Conservation (phyloP, 2,888 invertebrate species). For the Drosophila anomalata region DNA sequence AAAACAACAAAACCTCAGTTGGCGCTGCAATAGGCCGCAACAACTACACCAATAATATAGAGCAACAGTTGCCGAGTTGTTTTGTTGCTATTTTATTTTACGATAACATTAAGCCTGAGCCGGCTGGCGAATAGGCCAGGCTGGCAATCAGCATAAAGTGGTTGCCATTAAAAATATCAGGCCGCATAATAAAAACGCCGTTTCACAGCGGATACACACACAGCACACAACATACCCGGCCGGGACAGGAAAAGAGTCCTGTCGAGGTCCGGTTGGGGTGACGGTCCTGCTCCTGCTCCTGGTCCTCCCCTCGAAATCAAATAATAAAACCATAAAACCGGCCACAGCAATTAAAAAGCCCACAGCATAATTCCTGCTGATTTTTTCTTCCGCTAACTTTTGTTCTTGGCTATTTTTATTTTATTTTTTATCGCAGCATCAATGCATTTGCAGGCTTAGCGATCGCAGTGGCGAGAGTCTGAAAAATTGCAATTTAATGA, state of each 20-base stretch:
- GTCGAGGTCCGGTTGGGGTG: not conserved
- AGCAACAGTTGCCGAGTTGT: slow-evolving; percentile 67
- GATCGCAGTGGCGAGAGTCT: slow-evolving; percentile 32
- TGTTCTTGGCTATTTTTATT: slow-evolving; percentile 49
- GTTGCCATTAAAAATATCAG: slow-evolving; percentile 76
- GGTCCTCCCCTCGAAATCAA: slow-evolving; percentile 60
- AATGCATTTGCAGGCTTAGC: slow-evolving; percentile 66
- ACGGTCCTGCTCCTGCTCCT: not conserved
- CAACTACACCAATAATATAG: slow-evolving; percentile 34
- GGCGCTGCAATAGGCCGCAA: slow-evolving; percentile 45
- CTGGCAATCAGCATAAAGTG: slow-evolving; percentile 77
- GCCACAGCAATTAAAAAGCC: slow-evolving; percentile 71
- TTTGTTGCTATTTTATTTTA: slow-evolving; percentile 60
- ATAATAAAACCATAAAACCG: slow-evolving; percentile 75
- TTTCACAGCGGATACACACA: slow-evolving; percentile 67
- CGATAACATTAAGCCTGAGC: slow-evolving; percentile 68
- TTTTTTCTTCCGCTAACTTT: slow-evolving; percentile 17
- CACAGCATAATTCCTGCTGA: slow-evolving; percentile 45
- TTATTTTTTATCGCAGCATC: slow-evolving; percentile 23
- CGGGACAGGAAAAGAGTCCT: slow-evolving; percentile 3
- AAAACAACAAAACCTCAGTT: slow-evolving; percentile 28
- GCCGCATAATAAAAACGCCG: slow-evolving; percentile 71
- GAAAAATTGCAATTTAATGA: slow-evolving; percentile 74
- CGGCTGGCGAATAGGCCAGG: slow-evolving; percentile 41
- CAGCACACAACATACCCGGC: slow-evolving; percentile 44